These are phyloP conservation scores for Heliconius himera DNA, from an alignment of 1,140 invertebrate species.

Conservation along the genomic window DNA sequence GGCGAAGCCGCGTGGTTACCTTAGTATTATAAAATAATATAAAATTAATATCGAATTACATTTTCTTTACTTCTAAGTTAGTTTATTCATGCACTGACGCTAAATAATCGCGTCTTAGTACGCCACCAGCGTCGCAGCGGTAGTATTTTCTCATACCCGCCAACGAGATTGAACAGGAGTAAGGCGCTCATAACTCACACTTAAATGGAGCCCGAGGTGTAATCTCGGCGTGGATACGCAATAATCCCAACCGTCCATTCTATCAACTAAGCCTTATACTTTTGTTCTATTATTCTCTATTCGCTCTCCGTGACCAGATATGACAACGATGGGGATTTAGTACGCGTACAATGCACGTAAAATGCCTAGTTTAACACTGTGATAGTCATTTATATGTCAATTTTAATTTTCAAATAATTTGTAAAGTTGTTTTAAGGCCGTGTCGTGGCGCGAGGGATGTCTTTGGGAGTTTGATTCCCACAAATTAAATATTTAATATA, in stretches of 20 bases:
- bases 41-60: not conserved
- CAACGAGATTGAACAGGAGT: constrained; percentile 69
- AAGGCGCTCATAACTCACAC: constrained; percentile 75
- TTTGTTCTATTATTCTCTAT: constrained; percentile 50
- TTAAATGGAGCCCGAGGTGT: constrained; percentile 67
- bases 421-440: not conserved
- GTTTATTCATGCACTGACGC: constrained; percentile 32
- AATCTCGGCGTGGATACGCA: constrained; percentile 68
- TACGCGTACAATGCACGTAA: constrained; percentile 20
- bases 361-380: constrained; percentile 15
- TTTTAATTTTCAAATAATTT: not conserved
- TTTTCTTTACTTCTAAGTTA: constrained; percentile 9
- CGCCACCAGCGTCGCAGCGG: constrained; percentile 53
- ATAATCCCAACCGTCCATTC: constrained; percentile 70
- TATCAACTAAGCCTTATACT: constrained; percentile 58
- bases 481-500: too few relatives aligned
- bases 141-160: constrained; percentile 74
- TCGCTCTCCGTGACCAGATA: constrained; percentile 34
- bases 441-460: not conserved
- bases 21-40: too few relatives aligned
- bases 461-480: too few relatives aligned
- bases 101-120: constrained; percentile 50
- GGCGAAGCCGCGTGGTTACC: too few relatives aligned
- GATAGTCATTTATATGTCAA: not conserved
- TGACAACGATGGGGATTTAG: constrained; percentile 36